These are phyloP conservation scores for Pterocles burchelli DNA, from an alignment of 2,113 vertebrate species.

Conservation along the genomic window DNA sequence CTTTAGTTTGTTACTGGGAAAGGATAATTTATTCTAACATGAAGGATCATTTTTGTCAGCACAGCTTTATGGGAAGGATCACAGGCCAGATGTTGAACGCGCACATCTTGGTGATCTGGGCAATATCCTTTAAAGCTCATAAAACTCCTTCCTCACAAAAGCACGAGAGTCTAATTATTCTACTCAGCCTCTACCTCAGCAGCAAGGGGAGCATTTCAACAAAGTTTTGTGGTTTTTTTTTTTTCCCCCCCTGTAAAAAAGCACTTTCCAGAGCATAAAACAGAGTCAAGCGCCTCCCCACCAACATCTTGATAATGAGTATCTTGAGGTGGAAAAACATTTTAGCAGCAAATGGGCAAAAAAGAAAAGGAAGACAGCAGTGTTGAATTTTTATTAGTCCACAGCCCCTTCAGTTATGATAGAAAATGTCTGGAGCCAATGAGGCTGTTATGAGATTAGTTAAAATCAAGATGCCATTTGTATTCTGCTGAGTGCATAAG, in stretches of 20 bases:
- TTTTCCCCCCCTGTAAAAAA: background rate
- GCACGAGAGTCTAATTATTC: background rate
- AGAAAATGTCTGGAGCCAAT: background rate
- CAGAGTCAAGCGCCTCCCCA: background rate
- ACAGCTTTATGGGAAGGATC: background rate
- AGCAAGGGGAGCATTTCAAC: background rate
- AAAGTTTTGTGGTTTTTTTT: background rate
- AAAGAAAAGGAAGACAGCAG: background rate
- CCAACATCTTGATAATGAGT: background rate
- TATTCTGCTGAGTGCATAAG: conserved; percentile 11
- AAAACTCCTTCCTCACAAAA: background rate
- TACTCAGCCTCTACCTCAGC: background rate
- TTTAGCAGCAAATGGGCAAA: background rate
- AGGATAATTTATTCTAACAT: background rate
- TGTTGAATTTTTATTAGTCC: background rate
- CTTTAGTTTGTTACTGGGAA: background rate
- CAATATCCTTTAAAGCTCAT: conserved; percentile 5
- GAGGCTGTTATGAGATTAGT: background rate
- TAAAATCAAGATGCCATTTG: conserved; percentile 10
- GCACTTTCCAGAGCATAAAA: background rate
- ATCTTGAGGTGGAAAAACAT: background rate
- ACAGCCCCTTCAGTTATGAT: background rate
- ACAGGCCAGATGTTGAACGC: background rate
- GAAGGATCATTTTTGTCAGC: background rate
- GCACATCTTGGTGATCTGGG: conserved; percentile 16